Conservation (phyloP, 2,113 vertebrate species). For the Neodon shergylaensis region DNA sequence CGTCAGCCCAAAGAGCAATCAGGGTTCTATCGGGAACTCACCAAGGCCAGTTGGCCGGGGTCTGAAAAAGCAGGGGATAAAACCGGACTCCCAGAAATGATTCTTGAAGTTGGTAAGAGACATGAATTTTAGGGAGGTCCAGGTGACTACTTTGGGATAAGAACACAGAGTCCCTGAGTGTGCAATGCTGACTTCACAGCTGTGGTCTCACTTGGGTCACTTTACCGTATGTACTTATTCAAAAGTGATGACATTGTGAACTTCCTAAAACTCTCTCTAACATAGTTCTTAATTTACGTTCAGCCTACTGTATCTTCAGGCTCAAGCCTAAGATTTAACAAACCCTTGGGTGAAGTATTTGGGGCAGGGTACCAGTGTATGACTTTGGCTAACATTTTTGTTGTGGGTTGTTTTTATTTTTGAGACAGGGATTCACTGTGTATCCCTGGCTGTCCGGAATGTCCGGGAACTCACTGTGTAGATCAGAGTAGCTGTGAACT, state of each 20-base stretch:
- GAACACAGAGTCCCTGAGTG: not conserved
- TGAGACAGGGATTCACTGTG: not conserved
- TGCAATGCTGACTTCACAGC: not conserved
- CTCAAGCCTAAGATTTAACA: not conserved
- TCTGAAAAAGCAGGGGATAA: too few species aligned
- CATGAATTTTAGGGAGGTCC: slow-evolving; percentile 5
- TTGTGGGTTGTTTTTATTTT: not conserved
- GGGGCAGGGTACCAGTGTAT: not conserved
- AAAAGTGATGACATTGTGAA: not conserved
- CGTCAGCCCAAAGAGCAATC: too few species aligned
- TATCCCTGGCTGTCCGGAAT: not conserved
- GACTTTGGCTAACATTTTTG: not conserved
- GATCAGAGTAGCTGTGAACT: not conserved
- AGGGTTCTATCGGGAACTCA: too few species aligned
- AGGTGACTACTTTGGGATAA: not conserved
- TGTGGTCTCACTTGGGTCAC: not conserved
- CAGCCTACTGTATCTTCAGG: not conserved
- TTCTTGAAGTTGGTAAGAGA: not conserved
- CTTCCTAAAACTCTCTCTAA: not conserved
- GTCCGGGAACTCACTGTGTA: not conserved
- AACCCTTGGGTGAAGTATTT: not conserved
- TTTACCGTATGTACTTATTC: not conserved
- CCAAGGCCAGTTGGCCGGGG: too few species aligned
- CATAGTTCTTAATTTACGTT: not conserved
- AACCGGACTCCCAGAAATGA: too few species aligned